Evolutionary conservation across 2,113 vertebrate species (phyloP).

Genomic region (Panthera tigris): DNA sequence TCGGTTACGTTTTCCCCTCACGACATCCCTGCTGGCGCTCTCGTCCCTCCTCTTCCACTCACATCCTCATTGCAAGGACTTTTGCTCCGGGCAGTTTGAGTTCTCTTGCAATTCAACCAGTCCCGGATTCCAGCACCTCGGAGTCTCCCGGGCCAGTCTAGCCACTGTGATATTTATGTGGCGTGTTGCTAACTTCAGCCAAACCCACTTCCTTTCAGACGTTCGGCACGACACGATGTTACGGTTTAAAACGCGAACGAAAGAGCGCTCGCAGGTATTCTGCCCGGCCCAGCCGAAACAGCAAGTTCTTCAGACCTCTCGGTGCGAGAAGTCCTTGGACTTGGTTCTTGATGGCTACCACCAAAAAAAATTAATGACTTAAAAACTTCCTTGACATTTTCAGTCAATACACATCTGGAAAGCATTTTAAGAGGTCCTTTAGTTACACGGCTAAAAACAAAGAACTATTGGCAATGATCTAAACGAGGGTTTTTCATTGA

Average conservation of each 20-base stretch:
- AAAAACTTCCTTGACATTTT: background rate
- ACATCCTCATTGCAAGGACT: background rate
- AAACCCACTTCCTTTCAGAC: background rate
- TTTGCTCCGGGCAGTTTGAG: background rate
- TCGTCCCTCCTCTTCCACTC: background rate
- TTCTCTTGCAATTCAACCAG: background rate
- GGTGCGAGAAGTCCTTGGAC: background rate
- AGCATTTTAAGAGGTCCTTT: slow-evolving; percentile 16
- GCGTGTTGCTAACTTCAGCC: background rate
- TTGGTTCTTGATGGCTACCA: background rate
- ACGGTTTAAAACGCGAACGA: background rate
- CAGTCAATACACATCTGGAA: background rate
- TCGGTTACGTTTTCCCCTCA: background rate
- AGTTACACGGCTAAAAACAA: background rate
- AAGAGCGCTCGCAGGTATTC: background rate
- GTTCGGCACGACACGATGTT: background rate
- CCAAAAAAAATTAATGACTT: background rate
- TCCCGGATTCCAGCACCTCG: background rate
- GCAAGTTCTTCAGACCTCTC: background rate
- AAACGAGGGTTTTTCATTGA: background rate
- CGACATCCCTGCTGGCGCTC: background rate
- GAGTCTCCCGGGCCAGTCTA: background rate
- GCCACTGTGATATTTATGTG: background rate
- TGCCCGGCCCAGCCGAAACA: background rate
- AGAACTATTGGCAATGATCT: background rate